Base-by-base conservation (phyloP, 2,888 invertebrate species). In the Noctua pronuba region DNA sequence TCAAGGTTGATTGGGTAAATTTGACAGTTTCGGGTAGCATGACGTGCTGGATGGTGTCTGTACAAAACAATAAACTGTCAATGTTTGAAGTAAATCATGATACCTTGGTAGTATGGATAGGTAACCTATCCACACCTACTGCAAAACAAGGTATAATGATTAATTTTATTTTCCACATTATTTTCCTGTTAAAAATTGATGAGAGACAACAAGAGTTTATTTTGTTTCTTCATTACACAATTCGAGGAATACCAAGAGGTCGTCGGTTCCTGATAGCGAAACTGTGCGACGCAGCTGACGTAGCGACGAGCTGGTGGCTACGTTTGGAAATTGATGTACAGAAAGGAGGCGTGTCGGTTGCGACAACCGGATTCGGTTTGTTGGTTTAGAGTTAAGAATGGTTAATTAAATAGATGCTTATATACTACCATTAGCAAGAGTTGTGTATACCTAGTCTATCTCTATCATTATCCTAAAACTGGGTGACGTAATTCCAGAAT, bases 301-400 rank as follows among this genome's bases (percentile, higher is more conserved):
- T 8, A n/a, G 58, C 65, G 60, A 60, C 46, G 44, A 49, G 7
- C 13, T 72, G 60, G 65, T 41, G 46, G 35, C 35, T 52, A 46
- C 38, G 21, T 86, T 78, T 79, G 65, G 79, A 75, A 78, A 78
- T 24, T 38, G 49, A 73, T 64, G 67, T 13, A 11, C 69, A 41
- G 46, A 72, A 68, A 52, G 71, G 52, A 62, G 79, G 66, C 38
- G 65, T n/a, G 21, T 49, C 28, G 8, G 52, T 88, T 82, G 62
- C 82, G 64, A 75, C 72, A 82, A 31, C 79, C 80, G 88, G 86
- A 88, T 86, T 67, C 62, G 38, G 60, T 52, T 65, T 52, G 79
- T 65, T 71, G 68, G 28, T 70, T 60, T 68, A 55, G 7, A 31
- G 21, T 41, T 52, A 24, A 66, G 24, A 41, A 82, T 62, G 31